Percentiles rank a stretch among this genome's conserved stretches.
phyloP scores from a whole-genome alignment of 2,797 vertebrate species.

The Chrosomus eos region DNA sequence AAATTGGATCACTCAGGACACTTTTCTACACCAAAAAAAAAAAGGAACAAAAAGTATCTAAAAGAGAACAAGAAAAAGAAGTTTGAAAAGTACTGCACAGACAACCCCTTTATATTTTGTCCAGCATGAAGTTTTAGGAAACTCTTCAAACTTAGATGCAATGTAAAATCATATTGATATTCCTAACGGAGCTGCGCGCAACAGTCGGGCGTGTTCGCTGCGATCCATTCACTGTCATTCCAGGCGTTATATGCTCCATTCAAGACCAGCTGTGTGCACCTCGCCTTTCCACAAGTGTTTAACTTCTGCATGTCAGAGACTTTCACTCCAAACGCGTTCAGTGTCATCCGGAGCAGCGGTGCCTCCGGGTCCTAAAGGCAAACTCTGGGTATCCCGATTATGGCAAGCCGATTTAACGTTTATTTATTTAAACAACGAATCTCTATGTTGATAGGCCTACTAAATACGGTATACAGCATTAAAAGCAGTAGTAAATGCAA shows the following conservation, averaged over 20 bases:
- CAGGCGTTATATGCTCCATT: background rate
- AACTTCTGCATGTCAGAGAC: conserved; percentile 54
- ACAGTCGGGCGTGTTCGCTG: conserved; percentile 32
- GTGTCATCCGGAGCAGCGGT: conserved; percentile 41
- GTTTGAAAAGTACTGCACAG: background rate
- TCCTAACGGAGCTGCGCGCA: conserved; percentile 8
- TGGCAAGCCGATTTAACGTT: conserved; percentile 2
- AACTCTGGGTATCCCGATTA: conserved; percentile 36
- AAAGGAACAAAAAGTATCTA: background rate
- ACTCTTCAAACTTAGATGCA: conserved; percentile 16
- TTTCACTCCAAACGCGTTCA: conserved; percentile 30
- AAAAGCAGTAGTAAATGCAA: background rate
- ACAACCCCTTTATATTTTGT: background rate
- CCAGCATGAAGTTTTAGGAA: conserved; percentile 9
- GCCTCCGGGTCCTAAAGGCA: conserved; percentile 65
- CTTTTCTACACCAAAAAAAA: background rate
- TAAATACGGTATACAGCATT: background rate
- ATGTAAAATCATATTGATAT: background rate
- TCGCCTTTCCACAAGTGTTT: conserved; percentile 47
- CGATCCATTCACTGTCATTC: conserved; percentile 18
- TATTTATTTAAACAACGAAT: background rate
- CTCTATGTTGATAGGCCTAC: background rate
- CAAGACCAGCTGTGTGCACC: conserved; percentile 9
- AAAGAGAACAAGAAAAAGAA: background rate
- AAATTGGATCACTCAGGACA: background rate